These are phyloP conservation scores for Agriopis leucophaearia DNA, from an alignment of 2,888 invertebrate genomes.

Conservation along the genomic window DNA sequence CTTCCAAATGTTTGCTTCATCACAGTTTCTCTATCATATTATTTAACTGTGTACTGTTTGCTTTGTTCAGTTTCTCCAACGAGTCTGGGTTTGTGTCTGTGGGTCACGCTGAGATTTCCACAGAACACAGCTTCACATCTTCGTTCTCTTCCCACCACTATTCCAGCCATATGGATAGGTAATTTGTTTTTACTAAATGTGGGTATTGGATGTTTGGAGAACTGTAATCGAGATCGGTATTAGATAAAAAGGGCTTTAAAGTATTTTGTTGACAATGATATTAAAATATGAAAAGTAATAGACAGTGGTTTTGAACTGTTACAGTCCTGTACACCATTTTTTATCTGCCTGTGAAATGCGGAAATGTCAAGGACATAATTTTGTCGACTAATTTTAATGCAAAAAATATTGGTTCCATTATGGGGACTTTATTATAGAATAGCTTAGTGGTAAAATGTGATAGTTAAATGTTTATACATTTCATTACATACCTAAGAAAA, in stretches of 20 bases:
- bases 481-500: too few relatives aligned
- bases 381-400: too few relatives aligned
- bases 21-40: constrained; percentile 25
- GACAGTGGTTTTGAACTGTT: too few relatives aligned
- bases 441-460: too few relatives aligned
- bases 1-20: constrained; percentile 16
- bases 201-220: constrained; percentile 36
- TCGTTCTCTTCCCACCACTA: constrained; percentile 80
- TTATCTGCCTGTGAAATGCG: too few relatives aligned
- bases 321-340: too few relatives aligned
- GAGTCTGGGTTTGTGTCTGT: constrained; percentile 85
- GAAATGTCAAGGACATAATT: too few relatives aligned
- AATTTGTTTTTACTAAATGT: constrained; percentile 44
- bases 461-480: too few relatives aligned
- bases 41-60: constrained; percentile 39
- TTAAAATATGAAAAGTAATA: too few relatives aligned
- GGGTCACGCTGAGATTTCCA: constrained; percentile 79
- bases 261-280: too few relatives aligned
- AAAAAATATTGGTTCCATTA: too few relatives aligned
- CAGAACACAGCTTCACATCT: constrained; percentile 79
- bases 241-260: background rate
- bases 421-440: too few relatives aligned
- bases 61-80: constrained; percentile 78
- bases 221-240: constrained; percentile 18
- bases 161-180: constrained; percentile 82